Base-by-base conservation (phyloP, 2,797 vertebrate genomes). In the Takifugu ocellatus region DNA sequence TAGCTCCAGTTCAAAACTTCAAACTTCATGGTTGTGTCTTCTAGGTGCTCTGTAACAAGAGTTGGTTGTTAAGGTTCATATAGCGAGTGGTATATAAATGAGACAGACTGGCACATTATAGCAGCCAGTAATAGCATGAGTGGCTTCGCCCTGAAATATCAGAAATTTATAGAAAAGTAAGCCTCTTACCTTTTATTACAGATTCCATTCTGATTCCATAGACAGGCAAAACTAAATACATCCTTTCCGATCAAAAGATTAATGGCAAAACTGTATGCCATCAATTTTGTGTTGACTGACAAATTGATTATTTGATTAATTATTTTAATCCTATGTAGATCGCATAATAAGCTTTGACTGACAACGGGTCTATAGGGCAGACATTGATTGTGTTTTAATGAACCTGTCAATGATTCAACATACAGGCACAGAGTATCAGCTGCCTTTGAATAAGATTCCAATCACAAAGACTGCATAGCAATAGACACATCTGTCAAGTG, bases 1-100 rank as follows among this genome's bases (percentile, higher is more conserved):
- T 21, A 21, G 21, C 21, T 21, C 21, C 21, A 21, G 21, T 21
- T 21, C 21, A 21, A 21, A 21, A 21, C 21, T 21, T 21, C 21
- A 21, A 21, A 16, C 61, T 0, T 8, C 58, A 55, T 50, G 60
- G 60, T 29, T 61, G 46, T 0, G 15, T 50, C 52, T 65, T 55
- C 65, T 56, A 31, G 58, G 61, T 31, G 27, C 33, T 54, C 29
- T 51, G 33, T 49, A 27, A 59, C 51, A 42, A 52, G 52, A 56
- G 29, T 52, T 53, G 53, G 25, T 52, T 54, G 51, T 50, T 48
- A 7, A 5, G 4, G 27, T 29, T 29, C 27, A 29, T 29, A 29
- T 29, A 29, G 27, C 7, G 7, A 29, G 4, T 51, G 54, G 17
- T 54, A 50, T 29, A 62, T 21, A 21, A 21, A 21, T 21, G 21